phyloP scores from a whole-genome alignment of 1,140 invertebrate species.

The Apocrypta bakeri region DNA sequence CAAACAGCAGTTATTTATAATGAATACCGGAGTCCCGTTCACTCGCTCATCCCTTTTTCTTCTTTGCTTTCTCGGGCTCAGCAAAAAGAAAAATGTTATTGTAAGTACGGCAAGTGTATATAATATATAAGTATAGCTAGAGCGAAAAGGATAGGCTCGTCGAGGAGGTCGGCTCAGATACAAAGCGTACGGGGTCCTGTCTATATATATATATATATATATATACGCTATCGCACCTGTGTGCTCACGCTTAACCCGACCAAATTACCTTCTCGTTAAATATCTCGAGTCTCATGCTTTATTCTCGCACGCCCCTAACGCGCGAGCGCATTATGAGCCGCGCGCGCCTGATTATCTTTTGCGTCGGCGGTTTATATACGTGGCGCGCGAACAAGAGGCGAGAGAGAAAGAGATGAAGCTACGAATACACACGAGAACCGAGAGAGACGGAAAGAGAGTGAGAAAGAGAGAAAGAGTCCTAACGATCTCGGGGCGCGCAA shows the following conservation, averaged over 20 bases:
- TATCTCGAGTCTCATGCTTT: constrained; percentile 66
- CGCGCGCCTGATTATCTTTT: constrained; percentile 65
- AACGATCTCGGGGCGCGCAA: constrained; percentile 53
- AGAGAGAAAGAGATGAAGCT: not conserved
- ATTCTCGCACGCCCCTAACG: constrained; percentile 66
- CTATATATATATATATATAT: not conserved
- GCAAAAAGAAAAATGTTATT: constrained; percentile 34
- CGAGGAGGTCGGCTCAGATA: not conserved
- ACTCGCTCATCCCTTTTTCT: not conserved
- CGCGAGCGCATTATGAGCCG: constrained; percentile 58
- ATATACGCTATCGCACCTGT: constrained; percentile 52
- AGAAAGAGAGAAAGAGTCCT: constrained; percentile 23
- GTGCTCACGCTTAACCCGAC: constrained; percentile 49
- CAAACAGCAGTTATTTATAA: not conserved
- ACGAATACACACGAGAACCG: not conserved
- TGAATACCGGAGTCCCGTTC: not conserved
- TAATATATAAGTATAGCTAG: not conserved
- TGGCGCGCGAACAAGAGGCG: constrained; percentile 20
- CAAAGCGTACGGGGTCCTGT: not conserved
- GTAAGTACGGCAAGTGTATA: not conserved
- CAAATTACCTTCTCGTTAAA: constrained; percentile 70
- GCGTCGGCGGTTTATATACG: constrained; percentile 54
- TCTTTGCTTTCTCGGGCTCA: not conserved
- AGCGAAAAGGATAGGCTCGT: not conserved
- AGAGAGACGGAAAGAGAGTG: not conserved